phyloP scores from a whole-genome alignment of 1,140 invertebrate species.

The Mycetomoellerius zeteki region DNA sequence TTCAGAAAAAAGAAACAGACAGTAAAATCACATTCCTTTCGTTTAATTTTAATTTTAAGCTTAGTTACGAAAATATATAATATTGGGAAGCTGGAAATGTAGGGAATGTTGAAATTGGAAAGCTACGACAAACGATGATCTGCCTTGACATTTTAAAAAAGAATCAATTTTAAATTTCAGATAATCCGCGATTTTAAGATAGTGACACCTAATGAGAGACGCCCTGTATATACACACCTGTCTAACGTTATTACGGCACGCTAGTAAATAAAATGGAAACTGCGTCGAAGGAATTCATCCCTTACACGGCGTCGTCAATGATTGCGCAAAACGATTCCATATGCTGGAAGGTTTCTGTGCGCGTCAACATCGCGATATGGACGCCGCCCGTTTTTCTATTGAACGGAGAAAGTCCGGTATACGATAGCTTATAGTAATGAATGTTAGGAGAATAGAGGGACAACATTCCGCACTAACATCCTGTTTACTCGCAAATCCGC shows the following conservation, averaged over 20 bases:
- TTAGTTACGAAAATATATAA: not conserved
- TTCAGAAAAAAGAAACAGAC: not conserved
- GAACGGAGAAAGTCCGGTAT: constrained; percentile 60
- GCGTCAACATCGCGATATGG: not conserved
- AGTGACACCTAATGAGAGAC: not conserved
- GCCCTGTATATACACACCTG: not conserved
- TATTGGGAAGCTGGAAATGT: not conserved
- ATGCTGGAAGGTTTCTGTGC: not conserved
- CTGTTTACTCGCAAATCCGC: not conserved
- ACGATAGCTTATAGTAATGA: constrained; percentile 1
- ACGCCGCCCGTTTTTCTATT: constrained; percentile 51
- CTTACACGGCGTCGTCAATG: constrained; percentile 45
- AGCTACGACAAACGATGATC: not conserved
- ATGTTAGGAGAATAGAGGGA: not conserved
- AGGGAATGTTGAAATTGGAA: not conserved
- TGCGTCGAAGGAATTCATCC: constrained; percentile 48
- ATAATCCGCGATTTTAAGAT: not conserved
- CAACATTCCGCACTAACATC: not conserved
- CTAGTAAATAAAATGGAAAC: constrained; percentile 53
- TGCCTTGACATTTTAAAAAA: constrained; percentile 6
- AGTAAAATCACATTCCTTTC: not conserved
- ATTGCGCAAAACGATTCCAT: constrained; percentile 62
- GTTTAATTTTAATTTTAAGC: not conserved
- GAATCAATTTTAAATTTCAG: not conserved
- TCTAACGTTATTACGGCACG: constrained; percentile 28